These are phyloP conservation scores for Tyto alba DNA, from an alignment of 2,113 vertebrate species.

Conservation along the genomic window DNA sequence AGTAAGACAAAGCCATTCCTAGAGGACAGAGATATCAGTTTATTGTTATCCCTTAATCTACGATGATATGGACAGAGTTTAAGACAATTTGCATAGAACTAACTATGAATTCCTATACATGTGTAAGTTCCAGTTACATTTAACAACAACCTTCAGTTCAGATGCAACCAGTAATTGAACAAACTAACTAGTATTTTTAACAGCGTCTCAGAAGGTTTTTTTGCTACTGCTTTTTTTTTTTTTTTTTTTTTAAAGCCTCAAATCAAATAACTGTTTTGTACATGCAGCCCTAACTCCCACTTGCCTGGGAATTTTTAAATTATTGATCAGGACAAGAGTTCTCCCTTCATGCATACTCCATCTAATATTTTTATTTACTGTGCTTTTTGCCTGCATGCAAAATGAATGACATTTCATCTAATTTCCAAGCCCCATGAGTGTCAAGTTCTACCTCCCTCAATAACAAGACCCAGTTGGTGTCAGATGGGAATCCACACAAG, in stretches of 20 bases:
- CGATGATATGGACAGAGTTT: not conserved
- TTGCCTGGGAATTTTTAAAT: not conserved
- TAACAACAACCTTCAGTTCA: not conserved
- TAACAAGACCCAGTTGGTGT: not conserved
- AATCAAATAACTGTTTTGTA: not conserved
- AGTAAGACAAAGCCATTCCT: not conserved
- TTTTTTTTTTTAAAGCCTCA: not conserved
- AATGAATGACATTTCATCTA: not conserved
- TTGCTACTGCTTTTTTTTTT: not conserved
- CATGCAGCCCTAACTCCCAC: not conserved
- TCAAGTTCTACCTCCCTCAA: not conserved
- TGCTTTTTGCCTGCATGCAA: not conserved
- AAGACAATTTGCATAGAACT: not conserved
- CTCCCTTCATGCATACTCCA: not conserved
- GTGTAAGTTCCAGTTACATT: not conserved
- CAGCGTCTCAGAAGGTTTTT: not conserved
- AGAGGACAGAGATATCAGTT: not conserved
- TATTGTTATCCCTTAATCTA: not conserved
- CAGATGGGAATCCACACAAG: not conserved
- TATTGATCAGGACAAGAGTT: constrained; percentile 12
- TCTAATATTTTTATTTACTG: not conserved
- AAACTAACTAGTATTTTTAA: not conserved
- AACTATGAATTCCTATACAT: not conserved
- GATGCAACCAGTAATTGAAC: not conserved
- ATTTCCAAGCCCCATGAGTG: not conserved